A percentile compares a stretch with the other conserved stretches of the same genome.
These are phyloP conservation scores for Julus scanicus DNA, from an alignment of 2,888 invertebrate species.

Conservation along the genomic window DNA sequence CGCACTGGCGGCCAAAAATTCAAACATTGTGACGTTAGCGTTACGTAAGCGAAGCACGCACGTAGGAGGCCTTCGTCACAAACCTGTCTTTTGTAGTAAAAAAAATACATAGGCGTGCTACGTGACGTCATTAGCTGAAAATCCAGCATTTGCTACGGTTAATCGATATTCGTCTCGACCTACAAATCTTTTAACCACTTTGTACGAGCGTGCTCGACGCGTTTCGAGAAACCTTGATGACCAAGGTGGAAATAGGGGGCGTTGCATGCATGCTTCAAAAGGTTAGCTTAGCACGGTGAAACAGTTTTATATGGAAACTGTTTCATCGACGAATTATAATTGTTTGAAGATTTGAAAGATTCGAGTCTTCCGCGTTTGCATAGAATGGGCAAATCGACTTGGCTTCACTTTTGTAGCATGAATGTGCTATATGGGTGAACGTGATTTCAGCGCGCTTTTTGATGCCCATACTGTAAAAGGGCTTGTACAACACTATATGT, in stretches of 20 bases:
- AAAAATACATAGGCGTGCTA: not conserved
- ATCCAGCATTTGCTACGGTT: not conserved
- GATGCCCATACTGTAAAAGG: no score
- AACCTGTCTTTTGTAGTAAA: not conserved
- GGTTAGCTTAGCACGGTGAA: not conserved
- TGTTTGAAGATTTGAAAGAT: no score
- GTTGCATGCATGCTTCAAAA: not conserved
- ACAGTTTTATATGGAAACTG: no score
- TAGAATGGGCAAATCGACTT: no score
- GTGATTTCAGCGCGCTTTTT: no score
- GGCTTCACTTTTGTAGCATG: no score
- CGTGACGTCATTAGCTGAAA: not conserved
- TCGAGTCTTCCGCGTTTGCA: no score
- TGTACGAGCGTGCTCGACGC: not conserved
- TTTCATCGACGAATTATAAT: no score
- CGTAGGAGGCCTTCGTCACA: not conserved
- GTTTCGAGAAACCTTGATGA: not conserved
- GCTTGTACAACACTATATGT: no score
- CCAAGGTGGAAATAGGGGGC: not conserved
- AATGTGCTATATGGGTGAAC: no score
- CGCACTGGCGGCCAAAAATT: slow-evolving; percentile 6
- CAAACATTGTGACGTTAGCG: not conserved
- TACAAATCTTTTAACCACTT: slow-evolving; percentile 10
- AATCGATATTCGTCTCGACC: slow-evolving; percentile 34
- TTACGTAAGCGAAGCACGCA: not conserved